These are phyloP conservation scores for Chinchilla lanigera DNA, from an alignment of 2,113 vertebrate genomes.

Conservation along the genomic window DNA sequence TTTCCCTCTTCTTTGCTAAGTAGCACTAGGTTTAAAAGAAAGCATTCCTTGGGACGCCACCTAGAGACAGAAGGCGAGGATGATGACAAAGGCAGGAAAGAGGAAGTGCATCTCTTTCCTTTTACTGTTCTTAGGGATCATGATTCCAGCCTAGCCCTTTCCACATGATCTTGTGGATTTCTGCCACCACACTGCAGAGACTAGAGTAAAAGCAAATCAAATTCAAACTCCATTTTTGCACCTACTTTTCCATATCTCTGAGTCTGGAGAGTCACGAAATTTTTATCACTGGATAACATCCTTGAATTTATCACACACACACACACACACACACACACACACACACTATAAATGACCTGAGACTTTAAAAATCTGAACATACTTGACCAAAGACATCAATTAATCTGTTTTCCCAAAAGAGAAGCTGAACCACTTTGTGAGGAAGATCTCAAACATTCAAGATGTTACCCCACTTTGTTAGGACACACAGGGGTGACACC, in stretches of 20 bases:
- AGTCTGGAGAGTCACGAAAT: not conserved
- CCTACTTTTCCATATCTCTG: not conserved
- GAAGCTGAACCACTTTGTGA: not conserved
- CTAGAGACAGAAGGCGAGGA: constrained; percentile 32
- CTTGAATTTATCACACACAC: not conserved
- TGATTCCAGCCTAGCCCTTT: not conserved
- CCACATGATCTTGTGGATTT: not conserved
- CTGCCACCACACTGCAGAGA: not conserved
- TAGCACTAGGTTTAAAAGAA: constrained; percentile 24
- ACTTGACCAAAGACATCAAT: not conserved
- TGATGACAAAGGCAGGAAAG: not conserved
- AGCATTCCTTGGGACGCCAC: constrained; percentile 28
- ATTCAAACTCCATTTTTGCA: not conserved
- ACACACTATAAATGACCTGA: not conserved
- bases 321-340: not conserved
- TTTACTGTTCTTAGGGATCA: not conserved
- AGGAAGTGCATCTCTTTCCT: not conserved
- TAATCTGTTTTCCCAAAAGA: not conserved
- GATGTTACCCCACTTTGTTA: not conserved
- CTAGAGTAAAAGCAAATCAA: not conserved
- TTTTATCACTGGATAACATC: constrained; percentile 16
- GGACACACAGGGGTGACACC: not conserved
- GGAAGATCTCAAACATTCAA: not conserved
- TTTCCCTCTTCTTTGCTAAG: not conserved
- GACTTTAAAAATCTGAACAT: not conserved